Conservation (phyloP, 2,797 vertebrate genomes). For the Microctenopoma lineatum region DNA sequence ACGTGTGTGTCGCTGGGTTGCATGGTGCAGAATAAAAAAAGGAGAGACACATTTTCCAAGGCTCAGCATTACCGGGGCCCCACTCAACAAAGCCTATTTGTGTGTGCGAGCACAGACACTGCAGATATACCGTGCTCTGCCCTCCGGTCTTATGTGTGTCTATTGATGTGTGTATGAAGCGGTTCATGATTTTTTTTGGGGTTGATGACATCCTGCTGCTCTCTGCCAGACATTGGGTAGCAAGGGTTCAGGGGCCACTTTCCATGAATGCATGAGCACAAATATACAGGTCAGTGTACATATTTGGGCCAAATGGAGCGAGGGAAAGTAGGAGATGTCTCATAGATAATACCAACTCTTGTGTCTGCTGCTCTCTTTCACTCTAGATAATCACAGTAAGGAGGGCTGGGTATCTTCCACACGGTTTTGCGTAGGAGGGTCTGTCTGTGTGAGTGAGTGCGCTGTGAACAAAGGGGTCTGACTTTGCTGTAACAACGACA, state of each 20-base stretch:
- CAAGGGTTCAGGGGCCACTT: conserved; percentile 24
- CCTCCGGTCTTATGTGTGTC: conserved; percentile 38
- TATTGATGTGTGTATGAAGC: conserved; percentile 4
- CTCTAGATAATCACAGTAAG: conserved; percentile 26
- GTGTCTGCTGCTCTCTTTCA: conserved; percentile 25
- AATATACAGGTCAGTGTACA: conserved; percentile 35
- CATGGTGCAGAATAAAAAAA: conserved; percentile 32
- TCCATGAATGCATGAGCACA: conserved; percentile 42
- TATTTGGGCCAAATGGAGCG: conserved; percentile 60
- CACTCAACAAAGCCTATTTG: conserved; percentile 60
- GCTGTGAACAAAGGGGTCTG: conserved; percentile 11
- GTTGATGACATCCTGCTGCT: conserved; percentile 27
- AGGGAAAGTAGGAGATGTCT: conserved; percentile 29
- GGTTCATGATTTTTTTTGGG: conserved; percentile 30
- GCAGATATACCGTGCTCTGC: conserved; percentile 30
- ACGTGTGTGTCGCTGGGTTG: conserved; percentile 48
- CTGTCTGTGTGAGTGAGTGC: conserved; percentile 1
- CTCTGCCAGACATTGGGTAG: conserved; percentile 38
- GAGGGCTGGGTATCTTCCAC: conserved; percentile 2
- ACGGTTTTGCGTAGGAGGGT: conserved; percentile 28
- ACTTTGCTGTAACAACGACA: neutral
- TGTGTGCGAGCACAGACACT: conserved; percentile 52
- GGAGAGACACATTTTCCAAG: conserved; percentile 52
- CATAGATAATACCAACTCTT: neutral
- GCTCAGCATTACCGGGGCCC: conserved; percentile 45